Base-by-base conservation (phyloP, 2,888 invertebrate genomes). In the Willowsia nigromaculata region DNA sequence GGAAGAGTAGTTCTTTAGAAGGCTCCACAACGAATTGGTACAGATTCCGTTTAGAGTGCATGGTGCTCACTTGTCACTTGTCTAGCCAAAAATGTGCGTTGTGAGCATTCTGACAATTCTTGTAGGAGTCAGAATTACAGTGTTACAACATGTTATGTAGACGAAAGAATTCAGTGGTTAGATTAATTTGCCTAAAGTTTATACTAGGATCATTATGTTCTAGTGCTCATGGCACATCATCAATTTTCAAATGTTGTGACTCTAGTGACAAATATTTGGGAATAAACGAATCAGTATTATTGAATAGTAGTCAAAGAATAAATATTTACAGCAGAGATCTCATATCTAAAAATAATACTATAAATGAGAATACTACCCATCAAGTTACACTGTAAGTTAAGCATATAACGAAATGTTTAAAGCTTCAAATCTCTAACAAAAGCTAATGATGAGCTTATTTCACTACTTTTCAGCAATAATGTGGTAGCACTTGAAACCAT, bases 231-330 rank as follows among this genome's bases (percentile, higher is more conserved):
- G 27, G 25, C 6, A 13, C 74, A 15, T 9, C 0, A 15, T 6
- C 7, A 47, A 13, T 74, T 27, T 74, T 47, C 27, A 74, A 47
- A 47, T 74, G 74, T 74, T 74, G 74, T 47, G 25, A 71, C 6
- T 25, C 25, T 1, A 33, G 33, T 65, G 65, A 11, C 30, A 18
- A 68, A 37, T 0, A 9, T 2, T 68, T 30, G 9, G 13, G 22
- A 68, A 68, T 13, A 40, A 68, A 68, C 25, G n/a, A n/a, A n/a
- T 27, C 9, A 15, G n/a, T 40, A 37, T 11, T n/a, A 15, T 18
- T 43, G 9, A 68, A 74, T 27, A 15, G 15, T 25, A 74, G 47
- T 74, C 27, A 47, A 47, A 25, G 5, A 15, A 6, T 47, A 15
- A 74, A 2, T 15, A 74, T 74, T 1, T 0, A 7, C n/a, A 15